Evolutionary conservation across 2,888 invertebrate genomes (phyloP), one percentile per base, ranked within the genome.

Genomic region (Choristoneura rosaceana): DNA sequence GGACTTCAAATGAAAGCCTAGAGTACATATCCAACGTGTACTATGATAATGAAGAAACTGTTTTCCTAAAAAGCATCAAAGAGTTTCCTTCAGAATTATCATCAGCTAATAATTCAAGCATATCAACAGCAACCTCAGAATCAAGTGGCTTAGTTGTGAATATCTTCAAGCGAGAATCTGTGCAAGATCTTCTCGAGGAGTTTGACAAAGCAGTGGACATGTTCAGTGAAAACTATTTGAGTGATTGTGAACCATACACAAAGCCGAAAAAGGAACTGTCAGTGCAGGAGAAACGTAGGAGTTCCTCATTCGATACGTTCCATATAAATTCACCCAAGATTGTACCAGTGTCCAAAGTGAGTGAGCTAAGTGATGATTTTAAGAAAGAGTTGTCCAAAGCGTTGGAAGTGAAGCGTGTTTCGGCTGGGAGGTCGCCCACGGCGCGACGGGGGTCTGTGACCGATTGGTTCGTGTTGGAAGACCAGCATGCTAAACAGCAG

Each of bases 391-490:
- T 94, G 79, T 82, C 87, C 5, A 80, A 79, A 77, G 82, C 86
- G 73, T 79, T 93, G 74, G 82, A 80, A 81, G 82, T 81, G 50
- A 89, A 87, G 75, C 86, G 84, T 75, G 77, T 69, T 0, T 81
- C 78, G 78, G 80, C 68, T 63, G 80, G 79, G 59, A 73, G 76
- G 33, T 75, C 78, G 50, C 82, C 78, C 68, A 79, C 81, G 41
- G 82, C 79, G 5, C 84, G 93, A 61, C 83, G 94, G 58, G 92
- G 92, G 4, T 94, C 94, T 0, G 93, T 92, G 71, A 94, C 94
- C 3, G 93, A 94, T 80, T 94, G 93, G 90, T 93, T 91, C 73
- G 90, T 94, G 76, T 78, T 94, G 52, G 94, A 94, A 77, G 94
- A 94, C 70, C 82, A 82, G 63, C 60, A 62, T 5, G 59, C 59